Conservation (phyloP, 2,797 vertebrate genomes). For the Acipenser oxyrinchus region DNA sequence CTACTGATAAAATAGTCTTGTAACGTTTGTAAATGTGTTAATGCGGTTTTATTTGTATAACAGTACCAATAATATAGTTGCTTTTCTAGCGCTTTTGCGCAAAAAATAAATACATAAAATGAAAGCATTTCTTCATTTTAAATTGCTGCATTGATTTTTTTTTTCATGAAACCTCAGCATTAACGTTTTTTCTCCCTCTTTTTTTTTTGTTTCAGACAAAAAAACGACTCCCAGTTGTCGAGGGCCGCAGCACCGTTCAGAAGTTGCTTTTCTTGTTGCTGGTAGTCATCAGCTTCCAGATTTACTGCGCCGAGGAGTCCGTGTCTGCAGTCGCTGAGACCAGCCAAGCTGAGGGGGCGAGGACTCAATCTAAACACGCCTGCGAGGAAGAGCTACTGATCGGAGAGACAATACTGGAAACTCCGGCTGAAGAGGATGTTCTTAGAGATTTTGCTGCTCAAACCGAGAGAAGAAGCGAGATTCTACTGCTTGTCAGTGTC, state of each 20-base stretch:
- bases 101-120: too few species aligned
- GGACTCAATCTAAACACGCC: too few species aligned
- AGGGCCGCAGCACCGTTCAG: neutral
- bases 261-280: neutral
- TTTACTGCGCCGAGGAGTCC: neutral
- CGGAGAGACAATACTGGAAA: neutral
- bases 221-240: neutral
- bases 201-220: neutral
- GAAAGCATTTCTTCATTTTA: too few species aligned
- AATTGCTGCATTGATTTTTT: neutral
- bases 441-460: neutral
- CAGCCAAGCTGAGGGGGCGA: too few species aligned
- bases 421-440: neutral
- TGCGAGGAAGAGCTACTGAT: too few species aligned
- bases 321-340: too few species aligned
- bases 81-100: too few species aligned
- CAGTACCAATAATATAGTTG: too few species aligned
- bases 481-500: neutral
- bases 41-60: too few species aligned
- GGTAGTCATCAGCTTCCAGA: neutral
- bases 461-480: neutral
- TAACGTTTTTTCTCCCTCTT: too few species aligned
- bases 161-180: neutral
- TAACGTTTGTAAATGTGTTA: too few species aligned
- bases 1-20: too few species aligned